phyloP scores from a whole-genome alignment of 2,797 vertebrate genomes.

The Chanos chanos region DNA sequence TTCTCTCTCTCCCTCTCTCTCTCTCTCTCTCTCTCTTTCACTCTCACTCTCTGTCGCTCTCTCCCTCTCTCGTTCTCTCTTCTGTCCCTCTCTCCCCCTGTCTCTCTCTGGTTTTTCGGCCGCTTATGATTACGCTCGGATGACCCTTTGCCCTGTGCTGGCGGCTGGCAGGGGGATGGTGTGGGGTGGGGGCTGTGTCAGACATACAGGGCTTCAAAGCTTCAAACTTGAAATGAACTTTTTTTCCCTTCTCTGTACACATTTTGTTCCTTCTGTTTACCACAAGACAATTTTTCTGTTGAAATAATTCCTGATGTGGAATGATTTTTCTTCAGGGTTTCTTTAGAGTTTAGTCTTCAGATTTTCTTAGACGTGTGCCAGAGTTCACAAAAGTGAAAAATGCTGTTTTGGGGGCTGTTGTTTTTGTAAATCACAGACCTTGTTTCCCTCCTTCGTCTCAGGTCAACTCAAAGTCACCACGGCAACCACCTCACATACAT shows the following conservation, averaged over 20 bases:
- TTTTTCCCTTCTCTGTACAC: too few relatives aligned
- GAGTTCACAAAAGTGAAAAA: too few relatives aligned
- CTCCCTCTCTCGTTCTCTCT: constrained; percentile 15
- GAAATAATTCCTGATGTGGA: too few relatives aligned
- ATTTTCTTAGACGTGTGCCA: too few relatives aligned
- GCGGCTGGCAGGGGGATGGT: constrained; percentile 15
- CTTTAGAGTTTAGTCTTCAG: too few relatives aligned
- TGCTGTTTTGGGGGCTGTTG: too few relatives aligned
- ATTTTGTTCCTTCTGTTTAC: too few relatives aligned
- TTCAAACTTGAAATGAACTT: background rate
- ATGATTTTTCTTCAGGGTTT: too few relatives aligned
- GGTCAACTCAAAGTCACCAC: background rate
- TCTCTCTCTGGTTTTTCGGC: too few relatives aligned
- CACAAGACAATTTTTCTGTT: too few relatives aligned
- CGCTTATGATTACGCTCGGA: constrained; percentile 42
- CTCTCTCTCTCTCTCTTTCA: constrained; percentile 25
- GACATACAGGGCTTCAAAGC: background rate
- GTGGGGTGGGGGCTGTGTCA: constrained; percentile 6
- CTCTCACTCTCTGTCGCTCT: constrained; percentile 19
- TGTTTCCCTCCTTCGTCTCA: background rate
- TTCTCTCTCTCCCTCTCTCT: constrained; percentile 22
- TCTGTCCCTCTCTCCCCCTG: background rate
- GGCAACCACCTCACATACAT: background rate
- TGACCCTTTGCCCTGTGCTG: constrained; percentile 25
- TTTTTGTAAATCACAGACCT: too few relatives aligned